Conservation (phyloP, 2,113 vertebrate species). For the Lycaon pictus region DNA sequence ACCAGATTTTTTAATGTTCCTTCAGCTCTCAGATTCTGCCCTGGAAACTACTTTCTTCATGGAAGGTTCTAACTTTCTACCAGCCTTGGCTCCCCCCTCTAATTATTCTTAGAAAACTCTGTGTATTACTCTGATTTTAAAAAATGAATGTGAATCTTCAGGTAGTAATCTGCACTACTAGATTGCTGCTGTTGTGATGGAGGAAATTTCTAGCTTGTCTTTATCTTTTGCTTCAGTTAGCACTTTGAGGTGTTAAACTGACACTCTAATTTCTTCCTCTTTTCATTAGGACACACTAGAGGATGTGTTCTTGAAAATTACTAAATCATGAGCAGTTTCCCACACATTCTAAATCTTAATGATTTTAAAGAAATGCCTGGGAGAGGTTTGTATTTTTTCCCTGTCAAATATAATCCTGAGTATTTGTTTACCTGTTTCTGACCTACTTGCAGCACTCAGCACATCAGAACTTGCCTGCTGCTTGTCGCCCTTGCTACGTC, state of each 20-base stretch:
- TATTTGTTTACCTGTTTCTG: neutral
- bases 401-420: neutral
- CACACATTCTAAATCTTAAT: slow-evolving; percentile 22
- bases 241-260: slow-evolving; percentile 12
- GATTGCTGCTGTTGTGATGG: neutral
- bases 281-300: neutral
- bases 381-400: neutral
- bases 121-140: neutral
- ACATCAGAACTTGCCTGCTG: neutral
- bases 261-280: neutral
- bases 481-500: neutral
- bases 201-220: slow-evolving; percentile 22
- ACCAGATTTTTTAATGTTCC: neutral
- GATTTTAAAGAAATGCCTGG: slow-evolving; percentile 11
- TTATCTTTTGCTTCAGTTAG: neutral
- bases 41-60: neutral
- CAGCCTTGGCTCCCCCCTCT: neutral
- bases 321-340: neutral
- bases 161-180: neutral
- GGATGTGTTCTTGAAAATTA: neutral
- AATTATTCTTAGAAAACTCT: slow-evolving; percentile 33
- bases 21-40: neutral
- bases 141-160: slow-evolving; percentile 8
- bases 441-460: neutral
- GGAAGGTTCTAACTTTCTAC: neutral